A percentile compares a stretch with the other conserved stretches of the same genome.
Conservation (phyloP, 2,888 invertebrate genomes). For the Tenthredo livida region DNA sequence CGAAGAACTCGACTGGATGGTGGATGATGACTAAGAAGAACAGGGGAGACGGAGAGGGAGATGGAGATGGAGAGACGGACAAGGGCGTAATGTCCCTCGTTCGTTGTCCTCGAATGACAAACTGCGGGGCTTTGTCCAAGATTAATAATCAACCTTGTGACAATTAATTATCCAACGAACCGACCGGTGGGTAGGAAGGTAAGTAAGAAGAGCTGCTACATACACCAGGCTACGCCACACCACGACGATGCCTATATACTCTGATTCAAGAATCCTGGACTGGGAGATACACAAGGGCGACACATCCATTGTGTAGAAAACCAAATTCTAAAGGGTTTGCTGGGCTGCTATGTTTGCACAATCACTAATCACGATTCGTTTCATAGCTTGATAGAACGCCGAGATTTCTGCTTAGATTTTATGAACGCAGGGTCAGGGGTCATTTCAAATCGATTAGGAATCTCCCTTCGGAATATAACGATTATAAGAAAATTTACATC, state of each 20-base stretch:
- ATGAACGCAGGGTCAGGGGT: neutral
- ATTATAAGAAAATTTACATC: neutral
- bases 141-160: conserved; percentile 48
- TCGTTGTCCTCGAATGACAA: conserved; percentile 43
- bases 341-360: neutral
- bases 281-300: neutral
- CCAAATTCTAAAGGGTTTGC: neutral
- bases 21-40: conserved; percentile 23
- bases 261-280: conserved; percentile 24
- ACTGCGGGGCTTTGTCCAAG: conserved; percentile 42
- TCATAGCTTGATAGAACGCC: neutral
- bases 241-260: neutral
- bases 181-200: neutral
- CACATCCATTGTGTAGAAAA: conserved; percentile 10
- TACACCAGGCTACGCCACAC: neutral
- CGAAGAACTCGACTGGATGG: neutral
- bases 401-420: neutral
- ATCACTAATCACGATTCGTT: conserved; percentile 27
- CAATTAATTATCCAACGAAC: conserved; percentile 44
- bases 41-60: neutral
- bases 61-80: neutral
- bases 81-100: conserved; percentile 26
- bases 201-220: conserved; percentile 18
- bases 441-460: neutral
- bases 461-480: neutral